Evolutionary conservation across 1,140 invertebrate genomes (phyloP), one percentile per base, ranked within the genome.

Genomic region (Chrysomallon squamiferum): DNA sequence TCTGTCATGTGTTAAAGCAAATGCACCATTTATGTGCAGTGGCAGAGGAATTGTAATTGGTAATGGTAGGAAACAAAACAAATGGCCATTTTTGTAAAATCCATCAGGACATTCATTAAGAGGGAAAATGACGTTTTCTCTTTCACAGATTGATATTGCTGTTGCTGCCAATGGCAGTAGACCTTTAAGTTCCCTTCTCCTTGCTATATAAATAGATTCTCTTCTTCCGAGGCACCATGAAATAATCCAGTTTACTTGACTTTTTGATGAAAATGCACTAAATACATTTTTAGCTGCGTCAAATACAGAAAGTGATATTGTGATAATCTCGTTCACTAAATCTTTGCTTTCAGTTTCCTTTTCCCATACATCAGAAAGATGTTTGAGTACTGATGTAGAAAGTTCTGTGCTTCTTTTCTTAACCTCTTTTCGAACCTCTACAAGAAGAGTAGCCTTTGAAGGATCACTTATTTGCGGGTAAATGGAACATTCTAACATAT

Each of bases 401-500:
- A 1, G 35, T 27, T 33, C 11, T 20, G 29, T n/a, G 30, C 15
- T n/a, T 22, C n/a, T 41, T 56, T 35, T 25, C 33, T 13, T 35
- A 20, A 18, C 22, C 41, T 33, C 41, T 33, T 35, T 49, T 22
- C 9, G 22, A 29, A 20, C 11, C 41, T 27, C 9, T 25, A 22
- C n/a, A 9, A 3, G 7, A n/a, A 0, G 54, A 57, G 20, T 47
- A 22, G 6, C 3, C 18, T 0, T 32, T 43, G 52, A 38, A 9
- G 25, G 27, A 20, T 20, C 33, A 47, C 13, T 58, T 5, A 29
- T 41, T 25, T 32, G 38, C 29, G 52, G 65, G 50, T 2, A 82
- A 64, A 59, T 81, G 73, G 70, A 73, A 77, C 32, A 83, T 66
- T 62, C 71, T 62, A 43, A 84, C 63, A 50, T 68, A 62, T 38